These are phyloP conservation scores for Tridacna gigas DNA, from an alignment of 2,888 invertebrate genomes.

Conservation along the genomic window DNA sequence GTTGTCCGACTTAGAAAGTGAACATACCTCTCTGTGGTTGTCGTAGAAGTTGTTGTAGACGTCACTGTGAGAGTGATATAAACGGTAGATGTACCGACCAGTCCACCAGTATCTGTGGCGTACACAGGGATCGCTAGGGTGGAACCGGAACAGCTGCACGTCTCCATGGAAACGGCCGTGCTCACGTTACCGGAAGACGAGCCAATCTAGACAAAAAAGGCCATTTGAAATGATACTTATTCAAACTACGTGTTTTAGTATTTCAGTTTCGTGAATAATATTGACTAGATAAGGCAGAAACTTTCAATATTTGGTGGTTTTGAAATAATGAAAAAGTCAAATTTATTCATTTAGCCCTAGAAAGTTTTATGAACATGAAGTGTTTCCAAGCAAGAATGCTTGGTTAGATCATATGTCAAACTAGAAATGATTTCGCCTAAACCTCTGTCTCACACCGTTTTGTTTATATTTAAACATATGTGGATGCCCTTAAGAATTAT, in stretches of 20 bases:
- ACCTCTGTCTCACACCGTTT: no score
- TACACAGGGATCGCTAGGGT: slow-evolving; percentile 20
- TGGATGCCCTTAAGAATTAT: no score
- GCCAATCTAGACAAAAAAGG: not conserved
- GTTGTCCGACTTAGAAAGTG: no score
- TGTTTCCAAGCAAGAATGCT: no score
- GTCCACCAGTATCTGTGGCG: slow-evolving; percentile 26
- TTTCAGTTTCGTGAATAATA: not conserved
- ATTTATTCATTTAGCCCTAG: no score
- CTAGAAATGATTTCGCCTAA: no score
- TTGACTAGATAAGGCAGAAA: no score
- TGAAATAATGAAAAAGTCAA: no score
- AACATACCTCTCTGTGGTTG: slow-evolving; percentile 12
- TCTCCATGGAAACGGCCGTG: slow-evolving; percentile 9
- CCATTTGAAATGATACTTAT: not conserved
- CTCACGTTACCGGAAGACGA: slow-evolving; percentile 1
- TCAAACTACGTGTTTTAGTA: not conserved
- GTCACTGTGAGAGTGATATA: slow-evolving; percentile 17
- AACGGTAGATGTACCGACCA: not conserved
- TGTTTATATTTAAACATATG: no score
- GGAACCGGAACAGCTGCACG: slow-evolving; percentile 15
- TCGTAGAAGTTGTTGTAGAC: not conserved
- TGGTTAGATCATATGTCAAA: no score
- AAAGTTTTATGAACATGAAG: no score
- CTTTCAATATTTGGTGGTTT: no score